Base-by-base conservation (phyloP, 2,888 invertebrate species). In the Tenodera sinensis region DNA sequence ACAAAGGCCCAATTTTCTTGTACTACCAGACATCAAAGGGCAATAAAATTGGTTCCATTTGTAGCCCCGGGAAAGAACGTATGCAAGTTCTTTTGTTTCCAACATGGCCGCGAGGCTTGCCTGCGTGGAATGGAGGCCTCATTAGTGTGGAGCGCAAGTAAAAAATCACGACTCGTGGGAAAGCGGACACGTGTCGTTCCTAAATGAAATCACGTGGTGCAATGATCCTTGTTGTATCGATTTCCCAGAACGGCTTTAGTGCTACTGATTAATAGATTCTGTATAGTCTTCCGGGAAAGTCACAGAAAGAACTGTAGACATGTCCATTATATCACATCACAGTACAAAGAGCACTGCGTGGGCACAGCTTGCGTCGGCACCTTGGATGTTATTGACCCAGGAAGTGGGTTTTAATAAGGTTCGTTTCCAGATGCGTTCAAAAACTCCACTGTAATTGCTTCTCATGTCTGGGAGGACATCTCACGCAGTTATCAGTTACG, bases 1-100 rank as follows among this genome's bases (percentile, higher is more conserved):
- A 85, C 28, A 30, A 87, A 87, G 30, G 71, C 28, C 28, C 87
- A 87, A 87, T 87, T 85, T 87, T 81, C 87, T 87, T 87, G 28
- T 28, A 81, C 81, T 28, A 27, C n/a, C n/a, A 28, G 28, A 87
- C 87, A 82, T 87, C 87, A 87, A 87, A 87, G 87, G 82, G 34
- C 81, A 87, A 87, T 82, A 28, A 82, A 87, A 87, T 87, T 87
- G 87, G 87, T 82, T 87, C 25, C 28, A 87, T 82, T 54, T 71
- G 54, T 71, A 71, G 54, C 54, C 54, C 54, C 54, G 54, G 54
- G 54, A 71, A 71, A 20, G 54, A 71, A 71, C 25, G 54, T 71
- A 71, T 71, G 54, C 54, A 71, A 20, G 54, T 71, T 71, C 54
- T 71, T 71, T 71, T 71, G 54, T 71, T 71, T 71, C 54, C 54